Percentiles rank a stretch among this genome's conserved stretches.
Evolutionary conservation across 2,888 invertebrate genomes (phyloP).

Genomic region (Unio pictorum): DNA sequence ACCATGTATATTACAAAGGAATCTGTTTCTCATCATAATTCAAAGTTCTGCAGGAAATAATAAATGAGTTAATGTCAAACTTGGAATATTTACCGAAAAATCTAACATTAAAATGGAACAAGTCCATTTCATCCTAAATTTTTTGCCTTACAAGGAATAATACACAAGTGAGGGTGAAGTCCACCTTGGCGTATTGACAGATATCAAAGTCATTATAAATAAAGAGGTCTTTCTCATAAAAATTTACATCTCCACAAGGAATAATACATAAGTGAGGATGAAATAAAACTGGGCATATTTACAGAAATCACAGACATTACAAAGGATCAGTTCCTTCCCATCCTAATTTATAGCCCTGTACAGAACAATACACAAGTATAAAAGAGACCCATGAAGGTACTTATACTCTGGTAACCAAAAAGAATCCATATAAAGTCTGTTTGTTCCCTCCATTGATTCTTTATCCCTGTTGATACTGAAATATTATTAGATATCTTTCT

Average conservation of each 20-base stretch:
- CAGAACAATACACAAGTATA: constrained; percentile 75
- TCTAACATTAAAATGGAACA: constrained; percentile 98
- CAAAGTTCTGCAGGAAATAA: no score
- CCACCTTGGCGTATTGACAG: constrained; percentile 98
- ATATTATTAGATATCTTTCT: no score
- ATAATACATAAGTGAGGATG: constrained; percentile 89
- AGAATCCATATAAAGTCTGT: no score
- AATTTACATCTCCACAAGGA: constrained; percentile 83
- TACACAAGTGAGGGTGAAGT: constrained; percentile 83
- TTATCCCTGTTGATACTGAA: no score
- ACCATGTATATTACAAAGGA: no score
- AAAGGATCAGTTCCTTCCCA: constrained; percentile 98
- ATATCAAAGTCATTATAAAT: constrained; percentile 97
- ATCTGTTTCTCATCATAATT: no score
- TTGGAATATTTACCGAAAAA: constrained; percentile 99
- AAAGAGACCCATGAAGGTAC: constrained; percentile 73
- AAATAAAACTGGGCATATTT: constrained; percentile 99
- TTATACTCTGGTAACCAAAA: no score
- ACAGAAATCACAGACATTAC: constrained; percentile 98
- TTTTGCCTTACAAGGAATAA: constrained; percentile 81
- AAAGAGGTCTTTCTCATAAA: constrained; percentile 98
- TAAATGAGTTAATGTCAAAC: constrained; percentile 90
- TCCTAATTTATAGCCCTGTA: constrained; percentile 96
- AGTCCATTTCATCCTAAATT: constrained; percentile 99
- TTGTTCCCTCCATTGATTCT: no score